phyloP scores from a whole-genome alignment of 2,113 vertebrate genomes.

The Bos indicus region DNA sequence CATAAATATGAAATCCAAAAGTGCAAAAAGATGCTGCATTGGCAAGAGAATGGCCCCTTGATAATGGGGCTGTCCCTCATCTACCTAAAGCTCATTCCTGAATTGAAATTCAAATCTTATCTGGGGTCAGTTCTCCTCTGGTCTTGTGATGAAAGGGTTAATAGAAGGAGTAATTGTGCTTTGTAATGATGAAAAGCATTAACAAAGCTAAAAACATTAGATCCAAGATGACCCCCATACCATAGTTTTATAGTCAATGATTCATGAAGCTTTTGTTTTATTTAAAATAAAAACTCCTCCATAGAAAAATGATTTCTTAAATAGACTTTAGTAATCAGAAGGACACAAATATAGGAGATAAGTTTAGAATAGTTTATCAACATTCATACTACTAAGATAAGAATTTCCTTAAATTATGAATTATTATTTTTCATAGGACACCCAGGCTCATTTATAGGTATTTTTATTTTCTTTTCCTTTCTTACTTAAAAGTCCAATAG shows the following conservation, averaged over 20 bases:
- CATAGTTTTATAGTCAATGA: neutral
- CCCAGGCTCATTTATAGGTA: neutral
- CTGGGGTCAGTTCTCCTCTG: neutral
- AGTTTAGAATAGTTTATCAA: constrained; percentile 29
- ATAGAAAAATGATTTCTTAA: neutral
- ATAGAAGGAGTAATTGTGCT: neutral
- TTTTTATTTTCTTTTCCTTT: neutral
- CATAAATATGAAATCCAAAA: constrained; percentile 1
- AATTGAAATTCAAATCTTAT: neutral
- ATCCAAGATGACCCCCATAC: neutral
- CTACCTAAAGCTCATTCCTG: neutral
- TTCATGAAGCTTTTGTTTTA: neutral
- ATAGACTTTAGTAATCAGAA: neutral
- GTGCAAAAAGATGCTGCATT: neutral
- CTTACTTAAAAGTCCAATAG: neutral
- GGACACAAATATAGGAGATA: neutral
- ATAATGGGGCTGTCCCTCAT: neutral
- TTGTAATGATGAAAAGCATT: neutral
- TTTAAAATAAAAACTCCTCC: constrained; percentile 22
- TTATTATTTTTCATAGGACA: neutral
- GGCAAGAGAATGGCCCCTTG: neutral
- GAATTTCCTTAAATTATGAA: neutral
- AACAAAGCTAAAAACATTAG: neutral
- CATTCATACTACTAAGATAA: neutral
- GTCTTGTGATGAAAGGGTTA: neutral